Percentiles rank a stretch among this genome's conserved stretches.
Evolutionary conservation across 2,888 invertebrate genomes (phyloP).

Genomic region (Melinaea marsaeus): DNA sequence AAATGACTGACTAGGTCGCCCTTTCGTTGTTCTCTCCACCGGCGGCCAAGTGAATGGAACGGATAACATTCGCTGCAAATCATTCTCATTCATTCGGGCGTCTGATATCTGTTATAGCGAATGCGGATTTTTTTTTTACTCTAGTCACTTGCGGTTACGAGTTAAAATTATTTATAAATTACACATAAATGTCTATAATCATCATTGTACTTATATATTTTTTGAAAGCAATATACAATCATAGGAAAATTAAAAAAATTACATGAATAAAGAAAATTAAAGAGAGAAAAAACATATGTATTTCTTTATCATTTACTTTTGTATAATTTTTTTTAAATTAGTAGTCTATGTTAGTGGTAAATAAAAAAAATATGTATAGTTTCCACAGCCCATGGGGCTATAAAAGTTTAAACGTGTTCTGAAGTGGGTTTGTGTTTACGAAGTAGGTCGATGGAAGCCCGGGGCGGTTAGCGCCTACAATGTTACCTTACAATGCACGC

Average conservation of each 20-base stretch:
- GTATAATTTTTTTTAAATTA: not conserved
- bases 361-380: constrained; percentile 7
- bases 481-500: constrained; percentile 16
- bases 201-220: too few species aligned
- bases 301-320: not conserved
- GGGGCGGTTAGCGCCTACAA: constrained; percentile 24
- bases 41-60: constrained; percentile 28
- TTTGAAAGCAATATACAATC: too few species aligned
- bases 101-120: constrained; percentile 24
- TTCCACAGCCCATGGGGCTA: constrained; percentile 22
- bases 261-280: too few species aligned
- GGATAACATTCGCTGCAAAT: constrained; percentile 31
- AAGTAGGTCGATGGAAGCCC: constrained; percentile 28
- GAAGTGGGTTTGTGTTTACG: constrained; percentile 26
- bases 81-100: constrained; percentile 29
- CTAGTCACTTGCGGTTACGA: too few species aligned
- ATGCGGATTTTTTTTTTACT: too few species aligned
- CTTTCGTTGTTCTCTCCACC: constrained; percentile 25
- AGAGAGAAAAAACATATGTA: too few species aligned
- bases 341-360: not conserved
- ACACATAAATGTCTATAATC: too few species aligned
- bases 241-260: too few species aligned
- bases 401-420: constrained; percentile 26
- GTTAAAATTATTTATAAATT: too few species aligned
- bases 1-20: constrained; percentile 28